These are phyloP conservation scores for Spisula subtruncata DNA, from an alignment of 2,888 invertebrate species.

Conservation along the genomic window DNA sequence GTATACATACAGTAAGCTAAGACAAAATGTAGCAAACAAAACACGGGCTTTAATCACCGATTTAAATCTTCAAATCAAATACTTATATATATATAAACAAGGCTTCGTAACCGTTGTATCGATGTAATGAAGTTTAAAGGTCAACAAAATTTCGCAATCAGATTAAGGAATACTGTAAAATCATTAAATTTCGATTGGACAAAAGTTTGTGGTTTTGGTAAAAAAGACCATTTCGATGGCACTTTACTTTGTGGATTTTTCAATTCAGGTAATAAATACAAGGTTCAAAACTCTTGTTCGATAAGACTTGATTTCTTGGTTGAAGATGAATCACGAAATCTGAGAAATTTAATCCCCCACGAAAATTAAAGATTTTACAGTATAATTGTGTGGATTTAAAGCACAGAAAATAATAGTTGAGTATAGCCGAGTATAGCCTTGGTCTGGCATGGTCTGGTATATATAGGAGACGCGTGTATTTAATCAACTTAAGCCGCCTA, in stretches of 20 bases:
- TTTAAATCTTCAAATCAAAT: conserved; percentile 27
- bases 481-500: not conserved
- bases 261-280: too few relatives aligned
- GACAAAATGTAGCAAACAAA: conserved; percentile 48
- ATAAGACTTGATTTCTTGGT: too few relatives aligned
- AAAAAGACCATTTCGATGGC: too few relatives aligned
- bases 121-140: conserved; percentile 25
- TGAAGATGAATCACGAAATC: too few relatives aligned
- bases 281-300: too few relatives aligned
- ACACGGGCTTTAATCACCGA: conserved; percentile 29
- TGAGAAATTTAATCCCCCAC: too few relatives aligned
- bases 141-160: conserved; percentile 32
- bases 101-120: not conserved
- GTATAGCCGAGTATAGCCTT: not conserved
- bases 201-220: too few relatives aligned
- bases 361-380: too few relatives aligned
- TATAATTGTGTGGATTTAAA: conserved; percentile 28
- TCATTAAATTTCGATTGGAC: too few relatives aligned
- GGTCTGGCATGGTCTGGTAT: too few relatives aligned
- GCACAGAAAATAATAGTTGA: not conserved
- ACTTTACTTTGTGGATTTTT: too few relatives aligned
- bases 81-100: conserved; percentile 8
- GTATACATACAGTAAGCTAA: conserved; percentile 40
- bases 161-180: conserved; percentile 38
- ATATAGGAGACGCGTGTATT: not conserved